Evolutionary conservation across 2,797 vertebrate species (phyloP).

Genomic region (Acipenser transmontanus): DNA sequence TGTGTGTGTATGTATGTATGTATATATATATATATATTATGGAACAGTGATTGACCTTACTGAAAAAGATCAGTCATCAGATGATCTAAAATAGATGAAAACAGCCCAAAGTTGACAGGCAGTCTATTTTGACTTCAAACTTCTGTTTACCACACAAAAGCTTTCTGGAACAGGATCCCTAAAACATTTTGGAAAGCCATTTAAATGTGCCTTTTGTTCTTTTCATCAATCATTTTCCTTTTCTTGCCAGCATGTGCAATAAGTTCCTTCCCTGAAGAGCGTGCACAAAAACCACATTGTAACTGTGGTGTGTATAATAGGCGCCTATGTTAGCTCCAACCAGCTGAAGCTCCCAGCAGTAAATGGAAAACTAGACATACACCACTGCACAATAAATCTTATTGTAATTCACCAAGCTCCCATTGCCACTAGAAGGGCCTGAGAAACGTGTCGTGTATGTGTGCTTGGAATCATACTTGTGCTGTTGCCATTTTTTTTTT

Average conservation of each 20-base stretch:
- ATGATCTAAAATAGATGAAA: conserved; percentile 11
- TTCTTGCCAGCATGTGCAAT: conserved; percentile 44
- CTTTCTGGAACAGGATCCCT: conserved; percentile 28
- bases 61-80: no score
- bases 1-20: no score
- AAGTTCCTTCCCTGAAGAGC: conserved; percentile 46
- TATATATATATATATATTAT: no score
- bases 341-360: conserved; percentile 53
- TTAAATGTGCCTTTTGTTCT: conserved; percentile 42
- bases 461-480: conserved; percentile 40
- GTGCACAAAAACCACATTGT: conserved; percentile 53
- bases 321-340: conserved; percentile 54
- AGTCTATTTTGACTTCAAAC: conserved; percentile 26
- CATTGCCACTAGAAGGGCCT: conserved; percentile 52
- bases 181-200: conserved; percentile 44
- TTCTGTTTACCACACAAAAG: conserved; percentile 18
- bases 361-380: conserved; percentile 72
- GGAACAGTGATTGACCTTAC: no score
- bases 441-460: conserved; percentile 38
- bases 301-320: conserved; percentile 56
- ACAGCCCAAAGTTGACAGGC: conserved; percentile 21
- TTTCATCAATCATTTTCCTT: conserved; percentile 47
- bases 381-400: conserved; percentile 66
- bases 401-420: conserved; percentile 66
- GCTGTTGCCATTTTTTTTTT: conserved; percentile 45